These are phyloP conservation scores for Battus philenor DNA, from an alignment of 1,140 invertebrate genomes.

Conservation along the genomic window DNA sequence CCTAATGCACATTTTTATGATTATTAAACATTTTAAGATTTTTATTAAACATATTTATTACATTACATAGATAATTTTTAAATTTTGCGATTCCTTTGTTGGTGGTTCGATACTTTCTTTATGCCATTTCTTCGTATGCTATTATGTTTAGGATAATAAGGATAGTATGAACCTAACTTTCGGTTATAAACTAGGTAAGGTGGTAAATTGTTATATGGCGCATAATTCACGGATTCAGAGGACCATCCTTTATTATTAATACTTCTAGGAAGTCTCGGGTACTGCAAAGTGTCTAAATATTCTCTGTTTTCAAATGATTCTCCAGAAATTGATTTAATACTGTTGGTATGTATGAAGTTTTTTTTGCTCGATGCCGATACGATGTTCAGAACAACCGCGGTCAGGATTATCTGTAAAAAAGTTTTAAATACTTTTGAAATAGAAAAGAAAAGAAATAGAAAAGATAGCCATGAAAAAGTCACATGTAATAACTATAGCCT, in stretches of 20 bases:
- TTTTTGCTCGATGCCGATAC: constrained; percentile 19
- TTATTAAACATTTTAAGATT: no score
- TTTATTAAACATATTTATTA: no score
- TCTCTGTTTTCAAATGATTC: no score
- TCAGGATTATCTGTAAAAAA: constrained; percentile 33
- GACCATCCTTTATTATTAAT: constrained; percentile 40
- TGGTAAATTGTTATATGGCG: constrained; percentile 32
- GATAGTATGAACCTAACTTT: constrained; percentile 54
- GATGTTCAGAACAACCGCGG: constrained; percentile 24
- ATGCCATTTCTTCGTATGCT: constrained; percentile 31
- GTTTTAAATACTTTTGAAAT: no score
- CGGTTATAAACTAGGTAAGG: constrained; percentile 58
- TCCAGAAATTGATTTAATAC: no score
- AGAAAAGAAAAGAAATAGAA: no score
- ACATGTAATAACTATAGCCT: no score
- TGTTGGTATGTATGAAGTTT: no score
- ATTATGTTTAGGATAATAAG: constrained; percentile 50
- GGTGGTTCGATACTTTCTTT: constrained; percentile 18
- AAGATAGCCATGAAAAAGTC: no score
- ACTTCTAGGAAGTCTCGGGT: constrained; percentile 26
- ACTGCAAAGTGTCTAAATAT: no score
- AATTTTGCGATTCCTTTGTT: constrained; percentile 17
- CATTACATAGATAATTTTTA: constrained; percentile 3
- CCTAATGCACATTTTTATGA: no score
- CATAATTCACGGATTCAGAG: constrained; percentile 18